Evolutionary conservation across 2,888 invertebrate species (phyloP).

Genomic region (Ferdinandea cuprea): DNA sequence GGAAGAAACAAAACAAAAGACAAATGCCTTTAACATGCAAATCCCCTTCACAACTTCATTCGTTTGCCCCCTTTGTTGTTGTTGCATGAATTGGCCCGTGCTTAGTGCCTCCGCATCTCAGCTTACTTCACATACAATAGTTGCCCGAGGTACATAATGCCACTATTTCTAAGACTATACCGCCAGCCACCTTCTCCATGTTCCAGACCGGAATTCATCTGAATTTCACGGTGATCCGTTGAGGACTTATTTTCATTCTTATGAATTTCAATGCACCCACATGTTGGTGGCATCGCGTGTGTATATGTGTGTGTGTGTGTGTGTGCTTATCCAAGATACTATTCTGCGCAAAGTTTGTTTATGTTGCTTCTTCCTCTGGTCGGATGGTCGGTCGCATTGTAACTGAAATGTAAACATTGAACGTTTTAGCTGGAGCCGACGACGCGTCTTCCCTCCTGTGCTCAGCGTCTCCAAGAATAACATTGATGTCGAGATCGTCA

Average conservation of each 20-base stretch:
- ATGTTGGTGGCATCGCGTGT: conserved; percentile 62
- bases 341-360: conserved; percentile 57
- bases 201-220: conserved; percentile 51
- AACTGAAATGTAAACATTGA: conserved; percentile 64
- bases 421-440: conserved; percentile 25
- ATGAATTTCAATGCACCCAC: conserved; percentile 69
- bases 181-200: background rate
- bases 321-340: conserved; percentile 46
- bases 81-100: conserved; percentile 44
- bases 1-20: too few species aligned
- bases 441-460: background rate
- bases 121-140: background rate
- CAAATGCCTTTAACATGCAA: background rate
- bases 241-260: conserved; percentile 67
- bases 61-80: background rate
- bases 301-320: conserved; percentile 32
- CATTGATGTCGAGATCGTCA: conserved; percentile 25
- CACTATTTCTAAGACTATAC: conserved; percentile 32
- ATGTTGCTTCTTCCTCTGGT: conserved; percentile 59
- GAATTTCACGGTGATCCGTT: conserved; percentile 70
- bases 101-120: conserved; percentile 11
- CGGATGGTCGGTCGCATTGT: conserved; percentile 5
- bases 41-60: background rate
- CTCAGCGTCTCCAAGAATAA: conserved; percentile 26
- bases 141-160: background rate